Base-by-base conservation (phyloP, 2,797 vertebrate species). In the Capromys pilorides region DNA sequence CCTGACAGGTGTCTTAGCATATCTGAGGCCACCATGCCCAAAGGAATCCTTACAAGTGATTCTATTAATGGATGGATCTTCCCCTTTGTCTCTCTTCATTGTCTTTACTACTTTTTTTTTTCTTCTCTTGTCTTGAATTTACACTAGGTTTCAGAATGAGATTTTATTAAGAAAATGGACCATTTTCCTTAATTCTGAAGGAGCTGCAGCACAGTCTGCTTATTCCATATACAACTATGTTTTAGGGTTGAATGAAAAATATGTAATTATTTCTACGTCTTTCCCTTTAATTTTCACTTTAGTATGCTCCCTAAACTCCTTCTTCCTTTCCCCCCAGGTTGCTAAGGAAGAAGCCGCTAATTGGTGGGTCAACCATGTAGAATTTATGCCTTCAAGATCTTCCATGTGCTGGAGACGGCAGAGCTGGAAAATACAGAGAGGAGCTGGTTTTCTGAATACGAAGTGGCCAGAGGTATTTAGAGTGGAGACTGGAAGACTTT, bases 181-280 rank as follows among this genome's bases (percentile, higher is more conserved):
- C 36, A 24, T 62, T 57, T 86, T 57, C 64, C 62, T 51, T 86
- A 39, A n/a, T 93, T 88, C 93, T 69, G 49, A 91, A 87, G 69
- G 71, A 88, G 49, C 21, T 80, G 61, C 22, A 21, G 26, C 75
- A 67, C 16, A 54, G 14, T 77, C 45, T 90, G 0, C 61, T 90
- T 51, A 92, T 61, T 78, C 26, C 61, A 62, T 16, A 62, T 79
- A 62, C 33, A 84, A 59, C 4, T 61, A 11, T 69, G 22, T 54
- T n/a, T 67, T 33, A 92, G 84, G 33, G 91, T 59, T 36, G 45
- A 91, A 88, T 26, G 51, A 62, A 87, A 83, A 39, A 24, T 21
- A 49, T 41, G 6, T 31, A 90, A 41, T 54, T 88, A 13, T 77
- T 86, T 84, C 0, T 24, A 86, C 73, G 51, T 31, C 1, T 71